These are phyloP conservation scores for Crotophaga sulcirostris DNA, from an alignment of 2,113 vertebrate species.

Conservation along the genomic window DNA sequence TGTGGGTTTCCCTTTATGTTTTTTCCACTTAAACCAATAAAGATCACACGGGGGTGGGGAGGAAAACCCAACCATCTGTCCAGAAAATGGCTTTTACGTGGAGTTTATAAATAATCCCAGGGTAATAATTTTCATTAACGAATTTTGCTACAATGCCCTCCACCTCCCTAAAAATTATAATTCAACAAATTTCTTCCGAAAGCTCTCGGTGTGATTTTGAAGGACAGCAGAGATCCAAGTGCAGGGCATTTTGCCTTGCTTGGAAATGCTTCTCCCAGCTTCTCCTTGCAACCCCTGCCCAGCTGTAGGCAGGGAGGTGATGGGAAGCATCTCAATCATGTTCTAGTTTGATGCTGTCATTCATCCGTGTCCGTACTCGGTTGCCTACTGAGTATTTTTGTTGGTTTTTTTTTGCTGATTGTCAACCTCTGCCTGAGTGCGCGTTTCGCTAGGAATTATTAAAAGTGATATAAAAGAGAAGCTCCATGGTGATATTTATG, in stretches of 20 bases:
- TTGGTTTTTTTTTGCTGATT: neutral
- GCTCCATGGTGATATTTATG: rapidly evolving
- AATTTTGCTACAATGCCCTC: neutral
- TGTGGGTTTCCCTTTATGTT: neutral
- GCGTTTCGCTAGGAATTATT: neutral
- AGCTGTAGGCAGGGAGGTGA: neutral
- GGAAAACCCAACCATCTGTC: rapidly evolving
- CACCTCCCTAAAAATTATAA: neutral
- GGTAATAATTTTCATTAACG: neutral
- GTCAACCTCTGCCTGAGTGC: rapidly evolving
- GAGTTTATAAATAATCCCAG: neutral
- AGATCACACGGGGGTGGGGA: rapidly evolving
- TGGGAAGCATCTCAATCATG: neutral
- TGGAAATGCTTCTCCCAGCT: neutral
- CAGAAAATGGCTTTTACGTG: neutral
- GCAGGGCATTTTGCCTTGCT: rapidly evolving
- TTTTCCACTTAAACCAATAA: neutral
- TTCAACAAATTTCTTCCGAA: rapidly evolving
- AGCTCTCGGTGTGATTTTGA: neutral
- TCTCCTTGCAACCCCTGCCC: neutral
- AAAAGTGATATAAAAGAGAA: neutral
- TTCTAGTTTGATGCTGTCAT: rapidly evolving
- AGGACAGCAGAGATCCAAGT: neutral
- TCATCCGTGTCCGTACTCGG: rapidly evolving
- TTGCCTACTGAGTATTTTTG: neutral